These are phyloP conservation scores for Nebria brevicollis DNA, from an alignment of 2,888 invertebrate species.

Conservation along the genomic window DNA sequence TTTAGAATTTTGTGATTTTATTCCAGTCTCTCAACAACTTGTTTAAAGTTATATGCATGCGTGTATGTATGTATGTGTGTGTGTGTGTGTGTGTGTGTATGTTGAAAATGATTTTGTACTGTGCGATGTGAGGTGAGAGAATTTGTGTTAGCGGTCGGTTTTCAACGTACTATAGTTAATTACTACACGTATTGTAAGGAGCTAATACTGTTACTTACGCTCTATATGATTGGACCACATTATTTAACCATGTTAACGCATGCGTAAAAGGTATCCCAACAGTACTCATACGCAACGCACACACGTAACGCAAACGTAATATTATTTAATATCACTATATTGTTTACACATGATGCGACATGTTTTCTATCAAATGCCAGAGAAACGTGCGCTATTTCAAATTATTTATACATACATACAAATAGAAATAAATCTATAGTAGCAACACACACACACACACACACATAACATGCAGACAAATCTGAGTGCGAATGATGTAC, in stretches of 20 bases:
- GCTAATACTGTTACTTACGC: constrained; percentile 17
- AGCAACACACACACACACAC: no score
- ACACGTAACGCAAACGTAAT: not conserved
- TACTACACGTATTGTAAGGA: constrained; percentile 11
- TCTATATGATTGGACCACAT: not conserved
- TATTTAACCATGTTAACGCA: not conserved
- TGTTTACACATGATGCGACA: constrained; percentile 13
- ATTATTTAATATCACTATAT: not conserved
- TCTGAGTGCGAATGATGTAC: not conserved
- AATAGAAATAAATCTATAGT: no score
- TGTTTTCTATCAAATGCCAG: constrained; percentile 17
- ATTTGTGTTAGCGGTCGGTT: not conserved
- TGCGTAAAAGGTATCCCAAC: not conserved
- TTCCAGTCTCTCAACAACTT: not conserved
- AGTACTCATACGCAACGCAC: not conserved
- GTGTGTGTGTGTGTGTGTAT: no score
- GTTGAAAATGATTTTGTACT: not conserved
- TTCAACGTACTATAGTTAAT: constrained; percentile 2
- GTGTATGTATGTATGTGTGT: not conserved
- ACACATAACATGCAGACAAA: not conserved
- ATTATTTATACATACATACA: not conserved
- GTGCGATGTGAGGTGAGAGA: not conserved
- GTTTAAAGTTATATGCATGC: not conserved
- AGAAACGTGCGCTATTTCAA: constrained; percentile 7
- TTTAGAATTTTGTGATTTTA: no score